These are phyloP conservation scores for Camponotus vicinus DNA, from an alignment of 1,140 invertebrate species.

Conservation along the genomic window DNA sequence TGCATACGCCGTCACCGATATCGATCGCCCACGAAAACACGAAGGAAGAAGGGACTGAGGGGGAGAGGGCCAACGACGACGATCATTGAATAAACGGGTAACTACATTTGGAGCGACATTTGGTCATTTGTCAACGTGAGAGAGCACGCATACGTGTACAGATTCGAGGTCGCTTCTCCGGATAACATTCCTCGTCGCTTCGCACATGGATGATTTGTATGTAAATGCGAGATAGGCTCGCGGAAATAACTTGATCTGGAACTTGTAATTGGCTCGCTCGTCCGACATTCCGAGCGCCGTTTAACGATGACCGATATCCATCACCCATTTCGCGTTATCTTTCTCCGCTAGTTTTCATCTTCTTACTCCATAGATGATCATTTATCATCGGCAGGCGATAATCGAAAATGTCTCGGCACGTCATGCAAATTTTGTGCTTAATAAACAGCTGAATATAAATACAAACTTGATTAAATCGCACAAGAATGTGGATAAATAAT, in stretches of 20 bases:
- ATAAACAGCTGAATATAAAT: neutral
- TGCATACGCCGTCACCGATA: slow-evolving; percentile 16
- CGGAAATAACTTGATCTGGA: slow-evolving; percentile 69
- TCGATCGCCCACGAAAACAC: slow-evolving; percentile 46
- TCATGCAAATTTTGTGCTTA: neutral
- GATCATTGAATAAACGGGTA: slow-evolving; percentile 69
- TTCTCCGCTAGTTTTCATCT: slow-evolving; percentile 44
- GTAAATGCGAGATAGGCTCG: slow-evolving; percentile 68
- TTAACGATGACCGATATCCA: slow-evolving; percentile 23
- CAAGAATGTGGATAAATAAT: too few relatives aligned
- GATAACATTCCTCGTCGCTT: slow-evolving; percentile 57
- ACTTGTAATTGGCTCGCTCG: slow-evolving; percentile 60
- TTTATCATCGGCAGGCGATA: neutral
- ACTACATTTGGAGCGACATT: slow-evolving; percentile 45
- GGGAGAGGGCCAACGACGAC: neutral
- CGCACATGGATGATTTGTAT: slow-evolving; percentile 71
- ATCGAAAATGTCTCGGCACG: neutral
- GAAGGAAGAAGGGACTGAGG: neutral
- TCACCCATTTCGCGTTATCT: slow-evolving; percentile 20
- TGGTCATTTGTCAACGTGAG: slow-evolving; percentile 65
- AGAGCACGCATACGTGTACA: neutral
- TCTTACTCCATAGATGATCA: neutral
- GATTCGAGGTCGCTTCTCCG: slow-evolving; percentile 34
- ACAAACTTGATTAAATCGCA: neutral
- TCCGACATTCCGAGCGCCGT: slow-evolving; percentile 2